Evolutionary conservation across 2,113 vertebrate genomes (phyloP).

Genomic region (Gallinago jamesoni): DNA sequence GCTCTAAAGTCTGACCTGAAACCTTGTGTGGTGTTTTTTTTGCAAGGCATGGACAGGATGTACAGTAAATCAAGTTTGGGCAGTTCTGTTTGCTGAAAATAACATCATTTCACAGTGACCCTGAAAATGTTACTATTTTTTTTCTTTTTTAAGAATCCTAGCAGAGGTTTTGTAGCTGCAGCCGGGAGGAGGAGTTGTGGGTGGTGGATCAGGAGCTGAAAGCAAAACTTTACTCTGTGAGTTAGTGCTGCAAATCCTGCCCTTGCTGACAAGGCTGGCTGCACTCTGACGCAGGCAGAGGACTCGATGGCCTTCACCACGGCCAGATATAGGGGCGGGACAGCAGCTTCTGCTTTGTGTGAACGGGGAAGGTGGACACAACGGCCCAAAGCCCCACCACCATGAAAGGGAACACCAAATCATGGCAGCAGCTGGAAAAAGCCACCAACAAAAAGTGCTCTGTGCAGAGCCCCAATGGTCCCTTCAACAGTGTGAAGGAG

Average conservation of each 20-base stretch:
- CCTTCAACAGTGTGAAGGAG: fast-evolving
- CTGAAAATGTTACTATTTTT: not conserved
- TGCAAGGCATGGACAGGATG: not conserved
- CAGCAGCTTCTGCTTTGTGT: not conserved
- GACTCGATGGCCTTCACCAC: not conserved
- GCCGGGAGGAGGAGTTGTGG: not conserved
- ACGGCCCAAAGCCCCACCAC: not conserved
- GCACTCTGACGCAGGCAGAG: fast-evolving
- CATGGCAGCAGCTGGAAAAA: not conserved
- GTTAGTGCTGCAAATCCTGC: not conserved
- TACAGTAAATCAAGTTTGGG: conserved; percentile 6
- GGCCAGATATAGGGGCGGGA: not conserved
- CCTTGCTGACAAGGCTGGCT: not conserved
- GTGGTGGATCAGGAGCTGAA: not conserved
- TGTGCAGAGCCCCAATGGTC: fast-evolving
- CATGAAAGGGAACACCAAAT: not conserved
- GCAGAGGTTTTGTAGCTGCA: not conserved
- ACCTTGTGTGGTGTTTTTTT: conserved; percentile 12
- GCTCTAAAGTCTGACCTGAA: conserved; percentile 1
- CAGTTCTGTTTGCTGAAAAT: conserved; percentile 24
- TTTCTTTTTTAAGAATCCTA: not conserved
- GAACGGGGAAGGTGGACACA: fast-evolving
- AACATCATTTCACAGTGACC: conserved; percentile 27
- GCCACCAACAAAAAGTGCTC: not conserved
- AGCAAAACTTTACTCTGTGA: not conserved